phyloP scores from a whole-genome alignment of 2,113 vertebrate species.

The Caretta caretta region DNA sequence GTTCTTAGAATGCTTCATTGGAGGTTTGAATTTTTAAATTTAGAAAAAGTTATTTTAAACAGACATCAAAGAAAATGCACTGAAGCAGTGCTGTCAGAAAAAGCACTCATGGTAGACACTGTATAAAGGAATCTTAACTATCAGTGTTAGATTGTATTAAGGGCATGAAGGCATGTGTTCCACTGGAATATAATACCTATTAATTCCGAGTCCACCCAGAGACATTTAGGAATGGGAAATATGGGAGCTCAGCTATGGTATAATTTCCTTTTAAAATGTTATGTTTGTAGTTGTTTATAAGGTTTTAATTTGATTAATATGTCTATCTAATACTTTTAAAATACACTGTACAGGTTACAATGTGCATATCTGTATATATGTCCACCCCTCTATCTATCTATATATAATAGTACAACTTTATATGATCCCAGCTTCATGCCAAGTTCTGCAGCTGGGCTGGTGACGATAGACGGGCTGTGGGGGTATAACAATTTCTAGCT shows the following conservation, averaged over 20 bases:
- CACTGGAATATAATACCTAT: background rate
- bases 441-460: background rate
- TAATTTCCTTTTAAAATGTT: background rate
- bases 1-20: background rate
- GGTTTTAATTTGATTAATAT: background rate
- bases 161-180: background rate
- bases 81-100: background rate
- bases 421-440: background rate
- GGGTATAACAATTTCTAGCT: background rate
- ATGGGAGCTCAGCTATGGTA: background rate
- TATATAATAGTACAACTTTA: background rate
- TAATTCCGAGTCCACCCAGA: background rate
- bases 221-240: background rate
- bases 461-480: background rate
- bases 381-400: background rate
- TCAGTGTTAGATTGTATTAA: background rate
- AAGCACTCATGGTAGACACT: background rate
- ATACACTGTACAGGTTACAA: fast-evolving
- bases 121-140: background rate
- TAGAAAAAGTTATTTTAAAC: slow-evolving; percentile 1
- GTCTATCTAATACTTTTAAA: background rate
- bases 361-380: fast-evolving
- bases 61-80: background rate
- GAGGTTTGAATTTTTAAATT: background rate
- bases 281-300: background rate